These are phyloP conservation scores for Spea hammondii DNA, from an alignment of 2,797 vertebrate genomes.

Conservation along the genomic window DNA sequence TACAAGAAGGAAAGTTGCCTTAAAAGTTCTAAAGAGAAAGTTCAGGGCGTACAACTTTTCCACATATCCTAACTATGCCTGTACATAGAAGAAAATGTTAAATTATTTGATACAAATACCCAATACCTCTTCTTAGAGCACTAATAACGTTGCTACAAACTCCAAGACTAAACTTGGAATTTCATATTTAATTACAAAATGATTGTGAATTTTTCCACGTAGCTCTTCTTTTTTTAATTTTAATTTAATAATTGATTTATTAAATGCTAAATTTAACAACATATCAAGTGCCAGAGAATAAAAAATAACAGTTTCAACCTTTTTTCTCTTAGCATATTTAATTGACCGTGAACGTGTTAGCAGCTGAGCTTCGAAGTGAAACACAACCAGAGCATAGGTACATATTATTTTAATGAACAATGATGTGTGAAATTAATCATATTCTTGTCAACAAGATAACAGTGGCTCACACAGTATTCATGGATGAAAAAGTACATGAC, in stretches of 20 bases:
- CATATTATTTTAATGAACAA: conserved; percentile 66
- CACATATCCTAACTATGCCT: no score
- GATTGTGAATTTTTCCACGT: background rate
- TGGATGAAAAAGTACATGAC: conserved; percentile 51
- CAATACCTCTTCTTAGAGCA: no score
- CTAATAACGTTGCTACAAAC: no score
- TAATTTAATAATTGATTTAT: conserved; percentile 52
- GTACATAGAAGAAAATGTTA: no score
- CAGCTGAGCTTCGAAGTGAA: conserved; percentile 57
- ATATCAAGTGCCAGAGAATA: conserved; percentile 48
- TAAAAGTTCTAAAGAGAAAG: no score
- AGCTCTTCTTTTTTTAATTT: conserved; percentile 3
- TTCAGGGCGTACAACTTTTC: no score
- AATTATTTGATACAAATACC: no score
- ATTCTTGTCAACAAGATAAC: conserved; percentile 64
- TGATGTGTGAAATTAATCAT: conserved; percentile 64
- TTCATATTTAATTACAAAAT: conserved; percentile 5
- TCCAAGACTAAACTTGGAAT: no score
- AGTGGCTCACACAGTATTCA: conserved; percentile 59
- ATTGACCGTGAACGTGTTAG: conserved; percentile 61
- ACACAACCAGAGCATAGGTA: conserved; percentile 55
- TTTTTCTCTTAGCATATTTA: conserved; percentile 57
- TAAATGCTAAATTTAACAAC: conserved; percentile 53
- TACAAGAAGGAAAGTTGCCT: no score
- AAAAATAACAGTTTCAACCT: conserved; percentile 48